A percentile compares a stretch with the other conserved stretches of the same genome.
Evolutionary conservation across 2,113 vertebrate genomes (phyloP).

Genomic region (Silurus asotus): DNA sequence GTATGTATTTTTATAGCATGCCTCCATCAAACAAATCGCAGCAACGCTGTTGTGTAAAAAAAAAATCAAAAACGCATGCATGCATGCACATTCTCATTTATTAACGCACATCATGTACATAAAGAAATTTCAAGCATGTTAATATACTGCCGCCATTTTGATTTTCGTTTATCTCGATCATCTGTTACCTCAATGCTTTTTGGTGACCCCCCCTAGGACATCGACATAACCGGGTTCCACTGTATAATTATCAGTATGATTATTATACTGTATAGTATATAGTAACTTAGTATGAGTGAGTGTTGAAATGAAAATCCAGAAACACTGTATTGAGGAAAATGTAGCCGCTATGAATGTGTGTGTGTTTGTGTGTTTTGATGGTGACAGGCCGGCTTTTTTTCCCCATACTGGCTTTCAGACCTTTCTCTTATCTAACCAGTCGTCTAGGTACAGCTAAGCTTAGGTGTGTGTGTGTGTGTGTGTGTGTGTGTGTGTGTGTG

Average conservation of each 20-base stretch:
- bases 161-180: too few relatives aligned
- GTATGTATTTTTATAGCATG: too few relatives aligned
- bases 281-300: not conserved
- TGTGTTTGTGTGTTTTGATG: slow-evolving; percentile 3
- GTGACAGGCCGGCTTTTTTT: slow-evolving; percentile 14
- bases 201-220: too few relatives aligned
- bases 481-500: slow-evolving; percentile 1
- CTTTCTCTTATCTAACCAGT: slow-evolving; percentile 26
- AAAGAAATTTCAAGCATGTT: too few relatives aligned
- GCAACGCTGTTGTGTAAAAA: too few relatives aligned
- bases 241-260: not conserved
- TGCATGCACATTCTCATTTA: too few relatives aligned
- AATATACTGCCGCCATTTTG: too few relatives aligned
- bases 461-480: not conserved
- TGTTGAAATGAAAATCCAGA: not conserved
- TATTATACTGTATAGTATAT: not conserved
- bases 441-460: slow-evolving; percentile 8
- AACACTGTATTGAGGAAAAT: not conserved
- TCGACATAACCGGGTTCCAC: too few relatives aligned
- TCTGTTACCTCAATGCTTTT: too few relatives aligned
- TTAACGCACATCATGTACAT: too few relatives aligned
- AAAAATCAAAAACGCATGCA: too few relatives aligned
- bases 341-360: not conserved
- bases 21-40: too few relatives aligned
- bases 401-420: not conserved